Base-by-base conservation (phyloP, 92 coral and sea anemone species). In the Porites cylindrica region DNA sequence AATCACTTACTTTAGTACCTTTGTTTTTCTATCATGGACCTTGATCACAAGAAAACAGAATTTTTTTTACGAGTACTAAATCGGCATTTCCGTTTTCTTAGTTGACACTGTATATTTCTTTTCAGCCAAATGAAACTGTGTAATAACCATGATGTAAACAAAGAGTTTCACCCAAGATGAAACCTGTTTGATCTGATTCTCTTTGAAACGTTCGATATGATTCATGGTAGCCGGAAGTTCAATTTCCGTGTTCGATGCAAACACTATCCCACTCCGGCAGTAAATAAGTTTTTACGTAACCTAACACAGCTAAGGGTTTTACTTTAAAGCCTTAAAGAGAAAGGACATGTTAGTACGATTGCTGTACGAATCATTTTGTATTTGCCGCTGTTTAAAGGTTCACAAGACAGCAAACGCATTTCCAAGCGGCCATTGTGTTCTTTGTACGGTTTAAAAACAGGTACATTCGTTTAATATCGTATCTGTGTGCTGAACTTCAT, bases 141-240 rank as follows among this genome's bases (percentile, higher is more conserved):
- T 18, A 69, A 29, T 38, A 18, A 52, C 13, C 11, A 51, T 64
- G 19, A 47, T 79, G 11, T 51, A 67, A 66, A 47, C n/a, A 79
- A 26, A 1, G 32, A 3, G 24, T 79, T 24, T 14, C 26, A 50
- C 21, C 2, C 14, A 73, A 20, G 17, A n/a, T 58, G 32, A 50
- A 59, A 66, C 18, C 7, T 62, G 10, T 38, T 76, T 47, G 1
- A 43, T 63, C 51, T 64, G 10, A 19, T 20, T 11, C 38, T 16
- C 32, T 81, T 53, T 81, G 26, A 61, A 81, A 69, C 20, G 58
- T 50, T 53, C 51, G 51, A 64, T 23, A 32, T 51, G 59, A n/a
- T 19, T 61, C 29, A 2, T 72, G 77, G 51, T 14, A 50, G 51
- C 29, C 77, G 77, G 77, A 73, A 73, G 61, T 18, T 21, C 10